A percentile compares a stretch with the other conserved stretches of the same genome.
phyloP scores from a whole-genome alignment of 2,113 vertebrate species.

The Irena cyanogastra region DNA sequence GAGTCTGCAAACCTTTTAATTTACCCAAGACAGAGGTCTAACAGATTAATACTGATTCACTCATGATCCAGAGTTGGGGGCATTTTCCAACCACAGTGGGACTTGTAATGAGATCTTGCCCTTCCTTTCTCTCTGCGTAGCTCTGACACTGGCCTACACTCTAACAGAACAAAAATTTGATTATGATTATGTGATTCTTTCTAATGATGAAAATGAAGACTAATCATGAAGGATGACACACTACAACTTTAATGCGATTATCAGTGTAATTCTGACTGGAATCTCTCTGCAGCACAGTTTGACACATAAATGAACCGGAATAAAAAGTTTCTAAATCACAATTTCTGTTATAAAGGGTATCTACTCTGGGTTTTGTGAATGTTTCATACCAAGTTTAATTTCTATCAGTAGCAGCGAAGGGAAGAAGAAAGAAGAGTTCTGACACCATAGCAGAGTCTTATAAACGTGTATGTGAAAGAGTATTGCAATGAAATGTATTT shows the following conservation, averaged over 20 bases:
- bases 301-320: not conserved
- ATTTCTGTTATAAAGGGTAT: not conserved
- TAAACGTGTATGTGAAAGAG: not conserved
- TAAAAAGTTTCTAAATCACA: not conserved
- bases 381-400: not conserved
- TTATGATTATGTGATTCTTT: not conserved
- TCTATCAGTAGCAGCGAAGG: not conserved
- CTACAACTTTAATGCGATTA: not conserved
- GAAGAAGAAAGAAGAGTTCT: not conserved
- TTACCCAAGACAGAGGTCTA: not conserved
- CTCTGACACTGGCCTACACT: not conserved
- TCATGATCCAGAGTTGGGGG: rapidly evolving
- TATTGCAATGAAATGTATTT: not conserved
- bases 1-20: not conserved
- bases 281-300: not conserved
- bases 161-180: not conserved
- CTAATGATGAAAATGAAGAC: constrained; percentile 3
- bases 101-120: not conserved
- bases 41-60: not conserved
- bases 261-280: not conserved
- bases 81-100: rapidly evolving
- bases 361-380: not conserved
- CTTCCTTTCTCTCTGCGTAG: not conserved
- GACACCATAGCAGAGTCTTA: not conserved
- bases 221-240: not conserved